Evolutionary conservation across 2,113 vertebrate species (phyloP), one percentile per base, ranked within the genome.

Genomic region (Perca flavescens): DNA sequence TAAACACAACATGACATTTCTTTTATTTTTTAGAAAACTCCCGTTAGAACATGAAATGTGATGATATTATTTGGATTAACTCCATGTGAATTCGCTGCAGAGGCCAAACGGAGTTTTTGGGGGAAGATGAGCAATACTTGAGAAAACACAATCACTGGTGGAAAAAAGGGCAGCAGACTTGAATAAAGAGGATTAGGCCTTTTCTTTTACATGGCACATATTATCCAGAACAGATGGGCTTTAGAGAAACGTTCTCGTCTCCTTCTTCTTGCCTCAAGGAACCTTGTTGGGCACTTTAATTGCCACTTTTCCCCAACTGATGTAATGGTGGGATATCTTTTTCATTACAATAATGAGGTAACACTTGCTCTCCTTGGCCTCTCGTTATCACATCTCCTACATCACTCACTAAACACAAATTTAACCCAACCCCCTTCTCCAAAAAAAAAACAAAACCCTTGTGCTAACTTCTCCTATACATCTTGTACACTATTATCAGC

Each of bases 291-390:
- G 95, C 93, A 88, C 95, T 98, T 97, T 98, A 98, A 99, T 98
- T 97, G 97, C 96, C 96, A 96, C 96, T 96, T 97, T 97, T 97
- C 97, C 40, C 96, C 96, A 96, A 96, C 95, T 93, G 95, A 96
- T 97, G 95, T 97, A 97, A 97, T 96, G 95, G 96, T 95, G 94
- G 95, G 93, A 97, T 97, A 96, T 98, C 96, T 97, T 97, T 97
- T 97, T 98, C 97, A 97, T 98, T 98, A 97, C 96, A 96, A 96
- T 98, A 98, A 98, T 97, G 97, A 98, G 97, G 95, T 97, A 97
- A 97, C 96, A 98, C 97, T 96, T 96, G 93, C 94, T 97, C 97
- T 96, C 95, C 95, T 96, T 96, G 96, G 96, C 96, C 96, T 96
- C 97, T 99, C 97, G 97, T 98, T 98, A 98, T 97, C 97, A 95